Conservation (phyloP, 2,113 vertebrate genomes). For the Martes martes region DNA sequence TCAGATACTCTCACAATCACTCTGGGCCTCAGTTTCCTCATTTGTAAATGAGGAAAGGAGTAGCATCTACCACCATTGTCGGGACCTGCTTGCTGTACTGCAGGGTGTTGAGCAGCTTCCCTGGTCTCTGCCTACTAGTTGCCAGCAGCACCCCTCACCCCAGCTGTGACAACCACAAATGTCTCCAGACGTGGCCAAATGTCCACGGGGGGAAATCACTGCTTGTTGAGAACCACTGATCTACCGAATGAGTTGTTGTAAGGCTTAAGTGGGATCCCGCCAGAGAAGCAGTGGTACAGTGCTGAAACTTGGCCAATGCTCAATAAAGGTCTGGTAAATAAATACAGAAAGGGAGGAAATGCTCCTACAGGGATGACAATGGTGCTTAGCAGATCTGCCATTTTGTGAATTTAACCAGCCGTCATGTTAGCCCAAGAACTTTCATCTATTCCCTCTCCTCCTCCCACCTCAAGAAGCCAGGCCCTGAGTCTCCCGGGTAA, state of each 20-base stretch:
- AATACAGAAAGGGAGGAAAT: background rate
- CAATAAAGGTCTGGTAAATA: background rate
- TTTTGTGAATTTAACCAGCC: conserved; percentile 59
- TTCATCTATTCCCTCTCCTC: background rate
- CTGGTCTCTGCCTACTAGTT: background rate
- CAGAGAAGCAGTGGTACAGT: rapidly evolving
- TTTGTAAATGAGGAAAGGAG: background rate
- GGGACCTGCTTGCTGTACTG: background rate
- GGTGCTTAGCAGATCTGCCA: background rate
- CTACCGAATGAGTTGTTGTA: background rate
- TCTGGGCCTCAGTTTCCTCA: background rate
- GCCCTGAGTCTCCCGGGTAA: conserved; percentile 21
- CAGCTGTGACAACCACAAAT: background rate
- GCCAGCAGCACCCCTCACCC: background rate
- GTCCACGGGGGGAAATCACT: background rate
- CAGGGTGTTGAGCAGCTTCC: background rate
- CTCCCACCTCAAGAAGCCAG: background rate
- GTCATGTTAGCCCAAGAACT: background rate
- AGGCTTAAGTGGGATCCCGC: background rate
- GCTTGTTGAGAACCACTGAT: background rate
- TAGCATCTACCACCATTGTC: too few relatives aligned
- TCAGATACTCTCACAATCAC: background rate
- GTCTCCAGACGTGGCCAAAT: background rate
- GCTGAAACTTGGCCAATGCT: background rate
- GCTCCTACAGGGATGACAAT: conserved; percentile 2